Evolutionary conservation across 2,113 vertebrate genomes (phyloP).

Genomic region (Poeciliopsis turrubarensis): DNA sequence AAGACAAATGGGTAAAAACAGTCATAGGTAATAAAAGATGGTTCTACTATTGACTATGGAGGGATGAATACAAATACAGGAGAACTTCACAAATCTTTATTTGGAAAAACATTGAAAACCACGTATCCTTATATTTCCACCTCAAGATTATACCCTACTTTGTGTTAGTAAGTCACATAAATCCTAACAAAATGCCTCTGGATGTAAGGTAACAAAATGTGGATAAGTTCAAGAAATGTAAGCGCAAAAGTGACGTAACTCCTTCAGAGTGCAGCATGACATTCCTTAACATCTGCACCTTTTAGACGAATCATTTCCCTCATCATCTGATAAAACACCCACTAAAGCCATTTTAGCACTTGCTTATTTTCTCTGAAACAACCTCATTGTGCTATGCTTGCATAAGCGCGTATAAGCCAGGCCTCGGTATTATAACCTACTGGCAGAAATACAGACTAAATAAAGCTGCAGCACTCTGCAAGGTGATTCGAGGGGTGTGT

Average conservation of each 20-base stretch:
- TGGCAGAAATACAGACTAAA: neutral
- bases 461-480: conserved; percentile 1
- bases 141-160: neutral
- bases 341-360: conserved; percentile 24
- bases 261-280: conserved; percentile 36
- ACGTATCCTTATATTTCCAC: neutral
- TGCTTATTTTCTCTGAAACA: neutral
- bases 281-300: conserved; percentile 48
- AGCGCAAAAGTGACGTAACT: conserved; percentile 23
- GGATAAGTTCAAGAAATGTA: neutral
- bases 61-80: neutral
- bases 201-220: neutral
- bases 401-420: no score
- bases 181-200: neutral
- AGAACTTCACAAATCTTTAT: neutral
- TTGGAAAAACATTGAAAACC: neutral
- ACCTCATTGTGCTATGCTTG: neutral
- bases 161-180: neutral
- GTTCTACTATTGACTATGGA: neutral
- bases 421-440: neutral
- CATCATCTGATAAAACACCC: conserved; percentile 34
- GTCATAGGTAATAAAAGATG: no score
- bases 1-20: no score
- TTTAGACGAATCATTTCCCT: conserved; percentile 39
- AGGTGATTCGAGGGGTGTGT: conserved; percentile 15